Conservation (phyloP, 2,113 vertebrate genomes). For the Physeter macrocephalus region DNA sequence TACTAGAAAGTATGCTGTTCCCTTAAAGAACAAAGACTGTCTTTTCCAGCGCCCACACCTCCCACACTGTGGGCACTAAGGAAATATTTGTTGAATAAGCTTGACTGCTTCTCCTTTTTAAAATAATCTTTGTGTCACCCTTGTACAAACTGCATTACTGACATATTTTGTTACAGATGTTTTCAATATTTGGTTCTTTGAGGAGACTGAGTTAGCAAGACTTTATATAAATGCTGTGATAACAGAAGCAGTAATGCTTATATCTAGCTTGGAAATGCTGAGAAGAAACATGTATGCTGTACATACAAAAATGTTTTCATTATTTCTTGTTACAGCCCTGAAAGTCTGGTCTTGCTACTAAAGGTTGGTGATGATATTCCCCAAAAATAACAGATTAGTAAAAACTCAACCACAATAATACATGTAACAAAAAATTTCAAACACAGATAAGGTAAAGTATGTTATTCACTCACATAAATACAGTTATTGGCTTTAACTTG, state of each 20-base stretch:
- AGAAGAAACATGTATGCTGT: not conserved
- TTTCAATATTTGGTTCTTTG: not conserved
- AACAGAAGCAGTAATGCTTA: not conserved
- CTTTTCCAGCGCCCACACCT: not conserved
- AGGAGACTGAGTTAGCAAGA: not conserved
- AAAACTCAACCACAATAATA: not conserved
- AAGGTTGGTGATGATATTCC: not conserved
- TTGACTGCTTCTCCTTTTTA: not conserved
- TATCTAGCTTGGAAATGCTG: not conserved
- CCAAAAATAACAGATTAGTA: not conserved
- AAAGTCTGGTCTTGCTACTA: not conserved
- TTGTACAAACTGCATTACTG: not conserved
- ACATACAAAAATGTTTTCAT: not conserved
- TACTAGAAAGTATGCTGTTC: not conserved
- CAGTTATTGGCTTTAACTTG: not conserved
- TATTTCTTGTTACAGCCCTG: not conserved
- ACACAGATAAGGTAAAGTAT: not conserved
- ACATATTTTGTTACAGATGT: slow-evolving; percentile 11
- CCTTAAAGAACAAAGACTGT: not conserved
- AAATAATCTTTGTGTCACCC: not conserved
- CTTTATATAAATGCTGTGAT: not conserved
- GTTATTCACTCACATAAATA: not conserved
- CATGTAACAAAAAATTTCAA: not conserved
- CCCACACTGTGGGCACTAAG: not conserved
- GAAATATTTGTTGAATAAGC: not conserved